Conservation (phyloP, 2,797 vertebrate genomes). For the Phrynocephalus forsythii region DNA sequence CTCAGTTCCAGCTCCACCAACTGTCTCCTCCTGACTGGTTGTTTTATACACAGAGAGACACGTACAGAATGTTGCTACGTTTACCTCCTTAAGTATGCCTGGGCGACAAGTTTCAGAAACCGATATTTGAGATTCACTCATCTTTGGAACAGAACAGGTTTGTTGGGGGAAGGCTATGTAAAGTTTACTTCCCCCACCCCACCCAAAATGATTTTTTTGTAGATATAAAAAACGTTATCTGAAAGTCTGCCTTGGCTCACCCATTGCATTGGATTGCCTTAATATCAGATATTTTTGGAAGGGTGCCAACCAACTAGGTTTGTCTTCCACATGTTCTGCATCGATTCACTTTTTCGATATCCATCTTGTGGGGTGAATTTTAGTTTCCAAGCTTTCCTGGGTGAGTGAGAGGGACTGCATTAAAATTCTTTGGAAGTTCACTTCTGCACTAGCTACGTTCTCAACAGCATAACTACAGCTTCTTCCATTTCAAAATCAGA, state of each 20-base stretch:
- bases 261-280: conserved; percentile 25
- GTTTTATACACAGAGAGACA: neutral
- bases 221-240: conserved; percentile 48
- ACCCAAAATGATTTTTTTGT: conserved; percentile 57
- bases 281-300: conserved; percentile 64
- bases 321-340: conserved; percentile 64
- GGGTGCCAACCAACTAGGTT: conserved; percentile 35
- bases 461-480: neutral
- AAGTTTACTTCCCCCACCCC: conserved; percentile 56
- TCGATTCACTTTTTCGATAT: conserved; percentile 60
- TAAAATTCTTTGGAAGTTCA: conserved; percentile 39
- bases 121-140: conserved; percentile 45
- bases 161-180: conserved; percentile 31
- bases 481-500: neutral
- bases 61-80: neutral
- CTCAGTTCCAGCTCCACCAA: neutral
- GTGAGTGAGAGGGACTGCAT: conserved; percentile 59
- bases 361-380: conserved; percentile 67
- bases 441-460: conserved; percentile 33
- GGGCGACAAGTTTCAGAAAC: conserved; percentile 25
- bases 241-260: conserved; percentile 52
- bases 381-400: conserved; percentile 65
- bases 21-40: too few species aligned
- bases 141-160: conserved; percentile 51
- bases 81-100: neutral